Evolutionary conservation across 1,140 invertebrate species (phyloP), one percentile per base, ranked within the genome.

Genomic region (Calliopsis andreniformis): DNA sequence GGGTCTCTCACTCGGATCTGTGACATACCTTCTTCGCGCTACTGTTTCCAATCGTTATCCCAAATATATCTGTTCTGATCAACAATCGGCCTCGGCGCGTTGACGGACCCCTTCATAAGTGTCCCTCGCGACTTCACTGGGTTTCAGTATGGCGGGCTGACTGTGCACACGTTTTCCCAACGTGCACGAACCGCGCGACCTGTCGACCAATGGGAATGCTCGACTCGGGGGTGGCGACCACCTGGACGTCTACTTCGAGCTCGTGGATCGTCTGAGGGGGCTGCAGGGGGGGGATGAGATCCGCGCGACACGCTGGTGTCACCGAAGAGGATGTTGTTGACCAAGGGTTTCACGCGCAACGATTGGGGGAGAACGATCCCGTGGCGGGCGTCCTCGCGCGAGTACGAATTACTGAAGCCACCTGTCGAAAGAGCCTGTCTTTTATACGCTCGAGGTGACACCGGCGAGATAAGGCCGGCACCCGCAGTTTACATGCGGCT

Each of bases 1-100:
- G n/a, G n/a, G n/a, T n/a, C n/a, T n/a, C n/a, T n/a, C n/a, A n/a
- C n/a, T n/a, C n/a, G n/a, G n/a, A n/a, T n/a, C n/a, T n/a, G n/a
- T n/a, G n/a, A 81, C 77, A 30, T 86, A 90, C 88, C 87, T 89
- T 81, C 68, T 77, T 58, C 67, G 51, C 42, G 77, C 72, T 88
- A 88, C 78, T 88, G 89, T 78, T 88, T 88, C 86, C 89, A 88
- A 88, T 89, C 88, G 75, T 87, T 90, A 88, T 90, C 87, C 87
- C 86, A 87, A 87, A 91, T 90, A 66, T 87, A 85, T 79, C 83
- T 87, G 79, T 88, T 87, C 68, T 87, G 79, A 69, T 87, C 72
- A 80, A 84, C 73, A 80, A 80, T 87, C 71, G 78, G 76, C 84
- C 83, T 86, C 64, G 83, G 85, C 82, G 79, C 67, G 68, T 82